These are phyloP conservation scores for Thamnaconus septentrionalis DNA, from an alignment of 2,113 vertebrate species.

Conservation along the genomic window DNA sequence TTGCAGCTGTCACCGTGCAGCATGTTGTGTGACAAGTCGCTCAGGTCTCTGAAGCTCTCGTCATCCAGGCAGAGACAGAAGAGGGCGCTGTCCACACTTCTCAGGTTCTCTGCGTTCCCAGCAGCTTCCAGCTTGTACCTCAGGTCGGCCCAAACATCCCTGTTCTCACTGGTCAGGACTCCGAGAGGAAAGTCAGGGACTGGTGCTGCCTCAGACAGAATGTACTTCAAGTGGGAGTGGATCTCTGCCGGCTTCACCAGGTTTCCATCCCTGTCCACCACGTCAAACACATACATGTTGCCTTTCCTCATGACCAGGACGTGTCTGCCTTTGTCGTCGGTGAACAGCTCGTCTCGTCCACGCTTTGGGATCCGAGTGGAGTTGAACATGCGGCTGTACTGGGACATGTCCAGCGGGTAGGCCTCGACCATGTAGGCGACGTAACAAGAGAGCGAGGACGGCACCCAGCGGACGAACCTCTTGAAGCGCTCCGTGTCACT, in stretches of 20 bases:
- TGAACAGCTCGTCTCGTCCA: constrained; percentile 84
- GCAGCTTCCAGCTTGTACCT: constrained; percentile 80
- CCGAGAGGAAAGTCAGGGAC: constrained; percentile 81
- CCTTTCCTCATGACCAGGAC: constrained; percentile 89
- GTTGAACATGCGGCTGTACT: constrained; percentile 96
- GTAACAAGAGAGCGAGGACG: constrained; percentile 91
- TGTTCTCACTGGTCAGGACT: constrained; percentile 88
- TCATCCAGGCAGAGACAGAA: constrained; percentile 96
- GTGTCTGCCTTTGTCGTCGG: constrained; percentile 82
- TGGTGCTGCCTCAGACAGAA: constrained; percentile 79
- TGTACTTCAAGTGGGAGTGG: constrained; percentile 86
- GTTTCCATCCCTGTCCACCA: constrained; percentile 86
- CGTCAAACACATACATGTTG: constrained; percentile 91
- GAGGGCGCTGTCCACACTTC: constrained; percentile 84
- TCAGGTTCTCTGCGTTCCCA: constrained; percentile 82
- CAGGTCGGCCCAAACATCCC: constrained; percentile 87
- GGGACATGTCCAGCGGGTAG: constrained; percentile 97
- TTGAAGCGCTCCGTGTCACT: constrained; percentile 89
- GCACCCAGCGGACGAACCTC: constrained; percentile 88
- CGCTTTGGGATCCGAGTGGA: constrained; percentile 87
- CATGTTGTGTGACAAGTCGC: constrained; percentile 90
- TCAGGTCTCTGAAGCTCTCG: constrained; percentile 78
- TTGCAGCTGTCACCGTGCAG: constrained; percentile 89
- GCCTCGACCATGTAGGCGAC: constrained; percentile 94
- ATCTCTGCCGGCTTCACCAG: constrained; percentile 85